These are phyloP conservation scores for Limulus polyphemus DNA, from an alignment of 2,888 invertebrate species.

Conservation along the genomic window DNA sequence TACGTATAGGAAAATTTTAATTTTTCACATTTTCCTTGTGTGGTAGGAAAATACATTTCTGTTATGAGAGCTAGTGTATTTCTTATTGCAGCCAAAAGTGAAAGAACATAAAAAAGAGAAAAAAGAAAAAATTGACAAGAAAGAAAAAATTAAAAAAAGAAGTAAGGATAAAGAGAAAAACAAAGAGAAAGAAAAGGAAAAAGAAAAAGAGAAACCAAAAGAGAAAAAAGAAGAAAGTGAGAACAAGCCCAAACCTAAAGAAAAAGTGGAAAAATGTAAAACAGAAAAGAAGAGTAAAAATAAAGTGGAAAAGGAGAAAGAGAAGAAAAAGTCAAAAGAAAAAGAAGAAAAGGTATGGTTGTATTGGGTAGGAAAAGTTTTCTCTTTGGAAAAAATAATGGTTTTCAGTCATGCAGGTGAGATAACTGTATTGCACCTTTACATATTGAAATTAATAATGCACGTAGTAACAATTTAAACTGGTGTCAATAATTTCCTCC, in stretches of 20 bases:
- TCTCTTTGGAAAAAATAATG: too few relatives aligned
- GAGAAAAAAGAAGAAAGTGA: conserved; percentile 15
- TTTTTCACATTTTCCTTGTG: too few relatives aligned
- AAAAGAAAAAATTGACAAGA: conserved; percentile 12
- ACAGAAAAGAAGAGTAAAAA: conserved; percentile 17
- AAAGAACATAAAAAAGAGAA: conserved; percentile 18
- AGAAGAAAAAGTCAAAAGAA: conserved; percentile 19
- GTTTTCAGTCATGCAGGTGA: too few relatives aligned
- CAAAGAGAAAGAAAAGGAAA: conserved; percentile 8
- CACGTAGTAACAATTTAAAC: too few relatives aligned
- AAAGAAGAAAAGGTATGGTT: conserved; percentile 15
- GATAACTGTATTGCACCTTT: too few relatives aligned
- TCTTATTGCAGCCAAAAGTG: conserved; percentile 9
- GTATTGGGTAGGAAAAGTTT: too few relatives aligned
- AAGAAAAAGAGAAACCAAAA: conserved; percentile 16
- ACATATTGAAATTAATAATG: too few relatives aligned
- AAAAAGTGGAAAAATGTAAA: conserved; percentile 7
- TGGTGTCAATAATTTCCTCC: too few relatives aligned
- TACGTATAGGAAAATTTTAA: too few relatives aligned
- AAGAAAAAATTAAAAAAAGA: conserved; percentile 15
- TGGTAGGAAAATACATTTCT: too few relatives aligned
- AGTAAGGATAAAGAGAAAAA: conserved; percentile 6
- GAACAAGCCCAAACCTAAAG: conserved; percentile 6
- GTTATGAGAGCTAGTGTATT: too few relatives aligned
- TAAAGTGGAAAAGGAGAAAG: conserved; percentile 13